Conservation (phyloP, 2,113 vertebrate species). For the Hylia prasina region DNA sequence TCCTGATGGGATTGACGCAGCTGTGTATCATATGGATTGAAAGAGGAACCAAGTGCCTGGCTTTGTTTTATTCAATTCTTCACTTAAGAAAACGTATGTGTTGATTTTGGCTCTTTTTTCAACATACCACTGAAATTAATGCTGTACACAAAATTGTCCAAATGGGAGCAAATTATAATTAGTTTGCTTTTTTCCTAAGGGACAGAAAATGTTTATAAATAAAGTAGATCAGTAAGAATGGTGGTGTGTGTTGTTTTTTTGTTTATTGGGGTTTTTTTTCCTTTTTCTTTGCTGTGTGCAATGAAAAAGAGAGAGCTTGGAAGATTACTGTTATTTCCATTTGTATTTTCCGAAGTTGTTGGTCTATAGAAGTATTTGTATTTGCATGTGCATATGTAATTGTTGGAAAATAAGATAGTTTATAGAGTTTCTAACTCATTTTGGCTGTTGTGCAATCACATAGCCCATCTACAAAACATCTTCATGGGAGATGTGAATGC, state of each 20-base stretch:
- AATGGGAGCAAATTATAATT: slow-evolving; percentile 5
- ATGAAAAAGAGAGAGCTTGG: neutral
- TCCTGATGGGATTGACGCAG: slow-evolving; percentile 29
- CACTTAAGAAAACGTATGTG: slow-evolving; percentile 7
- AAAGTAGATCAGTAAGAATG: neutral
- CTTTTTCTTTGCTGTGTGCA: neutral
- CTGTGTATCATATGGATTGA: slow-evolving; percentile 49
- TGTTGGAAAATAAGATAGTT: neutral
- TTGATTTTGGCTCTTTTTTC: slow-evolving; percentile 9
- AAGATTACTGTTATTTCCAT: slow-evolving; percentile 4
- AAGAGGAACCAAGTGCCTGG: neutral
- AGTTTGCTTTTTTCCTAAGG: neutral
- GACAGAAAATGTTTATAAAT: neutral
- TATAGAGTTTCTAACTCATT: neutral
- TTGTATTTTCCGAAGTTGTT: neutral
- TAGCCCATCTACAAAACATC: neutral
- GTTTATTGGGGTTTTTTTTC: too few species aligned
- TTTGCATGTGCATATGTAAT: neutral
- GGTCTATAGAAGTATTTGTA: neutral
- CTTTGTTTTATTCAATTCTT: slow-evolving; percentile 19
- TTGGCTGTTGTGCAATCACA: neutral
- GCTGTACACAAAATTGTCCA: neutral
- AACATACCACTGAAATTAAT: neutral
- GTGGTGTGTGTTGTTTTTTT: too few species aligned
- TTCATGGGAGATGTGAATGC: neutral